Conservation (phyloP, 2,797 vertebrate genomes). For the Aplochiton taeniatus region DNA sequence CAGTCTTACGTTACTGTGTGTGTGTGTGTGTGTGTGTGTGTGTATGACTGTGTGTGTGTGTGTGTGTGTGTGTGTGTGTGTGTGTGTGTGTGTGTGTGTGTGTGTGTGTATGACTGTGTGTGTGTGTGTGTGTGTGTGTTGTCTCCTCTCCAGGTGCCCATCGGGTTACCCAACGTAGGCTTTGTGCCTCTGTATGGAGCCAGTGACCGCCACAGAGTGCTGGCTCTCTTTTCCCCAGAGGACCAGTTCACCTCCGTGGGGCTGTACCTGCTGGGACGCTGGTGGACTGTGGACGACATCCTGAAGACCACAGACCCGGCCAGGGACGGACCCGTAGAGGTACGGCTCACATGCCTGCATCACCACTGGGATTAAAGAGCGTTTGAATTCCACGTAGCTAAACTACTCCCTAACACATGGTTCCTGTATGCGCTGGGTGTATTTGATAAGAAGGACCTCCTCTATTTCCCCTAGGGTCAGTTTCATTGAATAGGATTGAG, state of each 20-base stretch:
- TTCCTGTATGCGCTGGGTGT: too few species aligned
- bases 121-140: too few species aligned
- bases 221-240: slow-evolving; percentile 83
- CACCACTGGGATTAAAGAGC: too few species aligned
- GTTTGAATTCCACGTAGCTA: too few species aligned
- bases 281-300: slow-evolving; percentile 87
- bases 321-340: slow-evolving; percentile 81
- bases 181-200: slow-evolving; percentile 84
- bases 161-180: slow-evolving; percentile 77
- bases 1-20: too few species aligned
- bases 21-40: too few species aligned
- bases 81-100: too few species aligned
- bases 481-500: too few species aligned
- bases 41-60: too few species aligned
- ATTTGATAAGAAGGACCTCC: neutral
- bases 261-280: slow-evolving; percentile 83
- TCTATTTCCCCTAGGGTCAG: neutral
- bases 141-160: slow-evolving; percentile 43
- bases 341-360: slow-evolving; percentile 46
- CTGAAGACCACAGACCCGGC: slow-evolving; percentile 76
- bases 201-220: slow-evolving; percentile 76
- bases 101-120: too few species aligned
- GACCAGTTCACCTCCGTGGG: slow-evolving; percentile 79
- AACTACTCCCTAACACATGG: too few species aligned
- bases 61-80: too few species aligned